Evolutionary conservation across 2,113 vertebrate species (phyloP).

Genomic region (Dermatemys mawii): DNA sequence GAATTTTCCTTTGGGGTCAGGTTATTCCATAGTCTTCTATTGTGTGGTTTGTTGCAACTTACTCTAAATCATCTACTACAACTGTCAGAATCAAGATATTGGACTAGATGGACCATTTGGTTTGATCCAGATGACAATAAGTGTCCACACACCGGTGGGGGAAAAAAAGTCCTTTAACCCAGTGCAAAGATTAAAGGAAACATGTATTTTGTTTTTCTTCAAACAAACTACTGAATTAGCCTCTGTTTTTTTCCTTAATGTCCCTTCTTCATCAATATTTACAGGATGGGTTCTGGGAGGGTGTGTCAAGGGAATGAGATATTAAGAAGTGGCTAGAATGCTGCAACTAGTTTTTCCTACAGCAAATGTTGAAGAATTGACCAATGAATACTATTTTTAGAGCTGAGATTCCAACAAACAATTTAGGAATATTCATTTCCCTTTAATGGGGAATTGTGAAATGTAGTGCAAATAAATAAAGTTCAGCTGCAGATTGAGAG

Average conservation of each 20-base stretch:
- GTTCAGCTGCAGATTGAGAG: constrained; percentile 23
- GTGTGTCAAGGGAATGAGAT: neutral
- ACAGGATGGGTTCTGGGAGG: neutral
- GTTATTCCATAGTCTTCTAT: neutral
- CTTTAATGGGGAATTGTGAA: neutral
- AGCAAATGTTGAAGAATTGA: neutral
- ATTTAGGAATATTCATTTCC: constrained; percentile 35
- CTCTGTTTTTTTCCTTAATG: neutral
- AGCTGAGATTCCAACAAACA: constrained; percentile 26
- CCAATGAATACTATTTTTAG: constrained; percentile 18
- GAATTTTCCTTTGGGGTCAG: neutral
- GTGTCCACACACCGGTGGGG: neutral
- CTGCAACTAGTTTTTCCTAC: neutral
- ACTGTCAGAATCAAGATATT: neutral
- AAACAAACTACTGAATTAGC: neutral
- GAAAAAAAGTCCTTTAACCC: neutral
- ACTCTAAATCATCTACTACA: neutral
- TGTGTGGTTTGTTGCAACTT: neutral
- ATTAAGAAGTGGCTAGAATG: neutral
- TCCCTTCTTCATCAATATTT: neutral
- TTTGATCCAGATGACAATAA: neutral
- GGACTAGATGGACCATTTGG: neutral
- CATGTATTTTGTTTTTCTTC: neutral
- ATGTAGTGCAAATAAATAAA: neutral
- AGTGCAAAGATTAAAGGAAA: neutral